Evolutionary conservation across 2,888 invertebrate genomes (phyloP).

Genomic region (Zaprionus lineosus): DNA sequence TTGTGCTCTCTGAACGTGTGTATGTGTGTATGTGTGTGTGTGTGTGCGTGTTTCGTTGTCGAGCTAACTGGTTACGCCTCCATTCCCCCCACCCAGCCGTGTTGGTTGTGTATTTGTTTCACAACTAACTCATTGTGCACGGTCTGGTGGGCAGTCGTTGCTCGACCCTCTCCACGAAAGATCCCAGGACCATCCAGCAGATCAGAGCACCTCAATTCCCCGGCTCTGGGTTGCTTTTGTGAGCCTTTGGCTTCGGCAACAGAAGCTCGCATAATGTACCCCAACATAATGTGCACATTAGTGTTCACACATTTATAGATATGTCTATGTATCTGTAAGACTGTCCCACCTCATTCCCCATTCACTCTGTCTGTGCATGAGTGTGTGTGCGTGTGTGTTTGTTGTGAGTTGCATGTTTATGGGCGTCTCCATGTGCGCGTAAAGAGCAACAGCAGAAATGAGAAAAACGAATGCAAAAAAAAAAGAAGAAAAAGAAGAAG

Average conservation of each 20-base stretch:
- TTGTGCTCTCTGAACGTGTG: constrained; percentile 29
- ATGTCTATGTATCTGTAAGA: constrained; percentile 38
- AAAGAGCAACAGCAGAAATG: constrained; percentile 44
- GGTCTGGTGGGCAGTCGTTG: constrained; percentile 64
- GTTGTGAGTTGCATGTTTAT: constrained; percentile 67
- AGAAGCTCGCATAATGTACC: constrained; percentile 71
- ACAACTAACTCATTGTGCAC: constrained; percentile 70
- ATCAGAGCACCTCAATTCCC: background rate
- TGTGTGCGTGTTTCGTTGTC: too few relatives aligned
- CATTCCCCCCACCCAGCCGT: background rate
- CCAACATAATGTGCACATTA: constrained; percentile 78
- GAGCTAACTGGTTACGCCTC: constrained; percentile 55
- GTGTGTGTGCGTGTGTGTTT: constrained; percentile 33
- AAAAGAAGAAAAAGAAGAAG: constrained; percentile 10
- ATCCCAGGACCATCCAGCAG: too few relatives aligned
- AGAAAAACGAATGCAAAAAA: constrained; percentile 14
- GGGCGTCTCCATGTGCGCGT: constrained; percentile 61
- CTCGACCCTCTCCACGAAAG: too few relatives aligned
- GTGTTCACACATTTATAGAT: constrained; percentile 79
- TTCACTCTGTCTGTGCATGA: constrained; percentile 28
- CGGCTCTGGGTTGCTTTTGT: constrained; percentile 15
- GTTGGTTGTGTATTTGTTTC: too few relatives aligned
- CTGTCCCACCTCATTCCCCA: too few relatives aligned
- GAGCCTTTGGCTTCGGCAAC: constrained; percentile 41
- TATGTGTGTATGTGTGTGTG: constrained; percentile 18